phyloP scores from a whole-genome alignment of 1,140 invertebrate species.

The Trinorchestia longiramus region DNA sequence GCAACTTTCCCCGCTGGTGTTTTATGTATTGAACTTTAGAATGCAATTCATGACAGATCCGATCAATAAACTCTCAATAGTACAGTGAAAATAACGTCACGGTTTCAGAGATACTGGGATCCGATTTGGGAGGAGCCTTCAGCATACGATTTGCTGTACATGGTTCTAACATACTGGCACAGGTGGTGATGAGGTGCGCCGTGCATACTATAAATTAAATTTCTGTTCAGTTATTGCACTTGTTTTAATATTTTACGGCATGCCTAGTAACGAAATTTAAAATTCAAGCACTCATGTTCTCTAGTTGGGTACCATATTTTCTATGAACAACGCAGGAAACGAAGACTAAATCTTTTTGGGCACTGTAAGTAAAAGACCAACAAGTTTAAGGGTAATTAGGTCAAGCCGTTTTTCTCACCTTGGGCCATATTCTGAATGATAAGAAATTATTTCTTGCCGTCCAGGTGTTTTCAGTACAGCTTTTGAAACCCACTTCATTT shows the following conservation, averaged over 20 bases:
- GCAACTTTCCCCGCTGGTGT: background rate
- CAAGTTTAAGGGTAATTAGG: background rate
- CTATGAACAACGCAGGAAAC: background rate
- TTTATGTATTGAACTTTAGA: background rate
- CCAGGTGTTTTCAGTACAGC: background rate
- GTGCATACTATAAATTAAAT: background rate
- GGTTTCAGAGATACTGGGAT: conserved; percentile 34
- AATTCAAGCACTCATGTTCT: background rate
- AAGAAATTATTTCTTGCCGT: background rate
- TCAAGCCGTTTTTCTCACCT: background rate
- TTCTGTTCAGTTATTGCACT: background rate
- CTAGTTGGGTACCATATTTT: background rate
- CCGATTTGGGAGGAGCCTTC: conserved; percentile 9
- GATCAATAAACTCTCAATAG: background rate
- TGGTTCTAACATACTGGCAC: conserved; percentile 17
- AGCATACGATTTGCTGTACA: conserved; percentile 20
- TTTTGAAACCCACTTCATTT: background rate
- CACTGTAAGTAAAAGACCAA: background rate
- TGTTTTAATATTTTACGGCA: background rate
- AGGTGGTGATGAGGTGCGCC: background rate
- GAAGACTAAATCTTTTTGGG: background rate
- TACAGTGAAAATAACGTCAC: background rate
- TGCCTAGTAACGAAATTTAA: background rate
- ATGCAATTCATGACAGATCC: background rate
- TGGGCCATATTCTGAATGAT: background rate